These are phyloP conservation scores for Mallotus villosus DNA, from an alignment of 2,797 vertebrate species.

Conservation along the genomic window DNA sequence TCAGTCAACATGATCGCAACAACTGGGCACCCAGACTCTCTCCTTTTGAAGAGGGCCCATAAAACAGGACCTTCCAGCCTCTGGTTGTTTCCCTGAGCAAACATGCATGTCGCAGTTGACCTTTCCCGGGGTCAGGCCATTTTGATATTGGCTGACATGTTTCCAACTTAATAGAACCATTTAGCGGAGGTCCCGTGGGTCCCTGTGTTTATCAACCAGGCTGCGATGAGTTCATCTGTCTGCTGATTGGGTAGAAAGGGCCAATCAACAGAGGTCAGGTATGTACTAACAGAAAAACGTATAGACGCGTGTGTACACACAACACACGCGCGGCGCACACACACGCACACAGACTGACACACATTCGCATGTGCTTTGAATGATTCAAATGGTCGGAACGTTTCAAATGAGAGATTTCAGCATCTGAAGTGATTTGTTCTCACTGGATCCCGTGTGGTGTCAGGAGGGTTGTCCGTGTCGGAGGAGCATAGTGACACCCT, in stretches of 20 bases:
- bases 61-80: slow-evolving; percentile 79
- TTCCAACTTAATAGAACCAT: slow-evolving; percentile 87
- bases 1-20: slow-evolving; percentile 66
- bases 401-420: slow-evolving; percentile 25
- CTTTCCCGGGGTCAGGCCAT: slow-evolving; percentile 81
- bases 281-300: slow-evolving; percentile 62
- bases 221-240: slow-evolving; percentile 85
- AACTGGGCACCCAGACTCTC: slow-evolving; percentile 54
- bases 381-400: slow-evolving; percentile 12
- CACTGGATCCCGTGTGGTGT: slow-evolving; percentile 14
- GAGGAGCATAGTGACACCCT: slow-evolving; percentile 51
- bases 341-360: background rate
- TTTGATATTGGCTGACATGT: slow-evolving; percentile 88
- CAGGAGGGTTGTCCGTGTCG: slow-evolving; percentile 38
- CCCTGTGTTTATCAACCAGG: slow-evolving; percentile 79
- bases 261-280: slow-evolving; percentile 75
- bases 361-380: slow-evolving; percentile 4
- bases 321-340: background rate
- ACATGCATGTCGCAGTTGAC: slow-evolving; percentile 86
- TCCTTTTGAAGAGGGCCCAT: slow-evolving; percentile 71
- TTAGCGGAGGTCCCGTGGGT: slow-evolving; percentile 79
- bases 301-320: slow-evolving; percentile 42
- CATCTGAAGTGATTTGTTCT: slow-evolving; percentile 32
- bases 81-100: slow-evolving; percentile 80
- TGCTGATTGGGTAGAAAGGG: slow-evolving; percentile 69